Evolutionary conservation across 2,797 vertebrate genomes (phyloP), one percentile per base, ranked within the genome.

Genomic region (Scarus forsteni): DNA sequence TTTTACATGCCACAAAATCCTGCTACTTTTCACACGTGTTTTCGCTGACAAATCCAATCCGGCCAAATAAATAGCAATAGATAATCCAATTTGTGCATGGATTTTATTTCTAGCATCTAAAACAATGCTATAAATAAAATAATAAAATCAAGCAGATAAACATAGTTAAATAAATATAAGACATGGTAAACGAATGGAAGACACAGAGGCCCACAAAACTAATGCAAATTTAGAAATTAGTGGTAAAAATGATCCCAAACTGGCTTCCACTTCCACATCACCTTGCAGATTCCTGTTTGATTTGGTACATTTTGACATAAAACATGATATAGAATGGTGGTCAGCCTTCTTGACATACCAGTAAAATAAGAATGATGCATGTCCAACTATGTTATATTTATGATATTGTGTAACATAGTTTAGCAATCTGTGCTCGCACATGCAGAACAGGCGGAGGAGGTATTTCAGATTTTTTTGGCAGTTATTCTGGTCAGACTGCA

Each of bases 401-500:
- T 10, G 34, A 39, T 27, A 10, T 13, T 43, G 46, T 45, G n/a
- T 10, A 51, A 18, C n/a, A 35, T 16, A 44, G 7, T 11, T 44
- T 12, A 42, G 43, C 13, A 58, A 34, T 6, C 5, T 44, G 5
- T 11, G 11, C 5, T 8, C 14, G 7, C 36, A 61, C 40, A 27
- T n/a, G 35, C 52, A 50, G 8, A 4, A n/a, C 51, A 8, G 35
- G 6, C 14, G 48, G 27, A 50, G 13, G 62, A 65, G 43, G 52
- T 61, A 80, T 79, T 70, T 70, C 15, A 85, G 53, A 72, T 48
- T 46, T 36, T 68, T 59, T 12, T 56, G 34, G 44, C 13, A 39
- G 76, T 85, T 81, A 71, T 83, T 86, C 70, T 79, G 63, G 75
- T 85, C 60, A 7, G 48, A 8, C 55, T 59, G 52, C 38, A 66